phyloP scores from a whole-genome alignment of 53 echinoderm and acorn worm genomes.

The Holothuria scabra region DNA sequence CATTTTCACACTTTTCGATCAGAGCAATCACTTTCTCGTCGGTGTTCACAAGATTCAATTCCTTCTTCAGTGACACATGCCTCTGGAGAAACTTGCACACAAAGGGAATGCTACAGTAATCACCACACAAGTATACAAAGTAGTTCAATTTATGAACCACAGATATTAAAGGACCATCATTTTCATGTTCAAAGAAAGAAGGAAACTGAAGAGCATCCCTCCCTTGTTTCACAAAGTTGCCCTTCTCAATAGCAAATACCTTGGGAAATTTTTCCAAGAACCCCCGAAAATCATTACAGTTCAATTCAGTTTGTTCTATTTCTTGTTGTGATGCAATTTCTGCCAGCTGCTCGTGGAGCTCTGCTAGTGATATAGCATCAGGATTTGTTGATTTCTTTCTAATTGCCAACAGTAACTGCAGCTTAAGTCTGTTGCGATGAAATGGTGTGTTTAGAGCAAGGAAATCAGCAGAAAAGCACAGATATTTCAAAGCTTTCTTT shows the following conservation, averaged over 20 bases:
- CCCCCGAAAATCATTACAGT: background rate
- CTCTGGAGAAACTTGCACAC: constrained; percentile 29
- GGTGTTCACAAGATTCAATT: background rate
- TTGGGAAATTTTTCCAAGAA: constrained; percentile 13
- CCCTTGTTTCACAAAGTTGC: background rate
- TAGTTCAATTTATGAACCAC: constrained; percentile 23
- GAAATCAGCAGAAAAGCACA: constrained; percentile 22
- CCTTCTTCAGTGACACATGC: background rate
- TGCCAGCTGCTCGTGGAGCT: constrained; percentile 28
- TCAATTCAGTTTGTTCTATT: background rate
- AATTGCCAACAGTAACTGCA: constrained; percentile 13
- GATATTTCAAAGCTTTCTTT: background rate
- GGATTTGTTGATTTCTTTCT: constrained; percentile 1
- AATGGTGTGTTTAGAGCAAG: constrained; percentile 28
- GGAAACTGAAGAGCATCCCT: background rate
- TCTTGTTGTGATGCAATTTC: constrained; percentile 8
- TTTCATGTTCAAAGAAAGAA: constrained; percentile 24
- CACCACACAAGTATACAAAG: constrained; percentile 31
- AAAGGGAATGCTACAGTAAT: background rate
- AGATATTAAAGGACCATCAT: background rate
- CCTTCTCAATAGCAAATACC: background rate
- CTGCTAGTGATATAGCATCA: background rate
- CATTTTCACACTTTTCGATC: too few species aligned
- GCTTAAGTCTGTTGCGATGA: constrained; percentile 21
- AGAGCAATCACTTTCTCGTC: background rate